phyloP scores from a whole-genome alignment of 2,888 invertebrate genomes.

The Cryptocephalus primarius region DNA sequence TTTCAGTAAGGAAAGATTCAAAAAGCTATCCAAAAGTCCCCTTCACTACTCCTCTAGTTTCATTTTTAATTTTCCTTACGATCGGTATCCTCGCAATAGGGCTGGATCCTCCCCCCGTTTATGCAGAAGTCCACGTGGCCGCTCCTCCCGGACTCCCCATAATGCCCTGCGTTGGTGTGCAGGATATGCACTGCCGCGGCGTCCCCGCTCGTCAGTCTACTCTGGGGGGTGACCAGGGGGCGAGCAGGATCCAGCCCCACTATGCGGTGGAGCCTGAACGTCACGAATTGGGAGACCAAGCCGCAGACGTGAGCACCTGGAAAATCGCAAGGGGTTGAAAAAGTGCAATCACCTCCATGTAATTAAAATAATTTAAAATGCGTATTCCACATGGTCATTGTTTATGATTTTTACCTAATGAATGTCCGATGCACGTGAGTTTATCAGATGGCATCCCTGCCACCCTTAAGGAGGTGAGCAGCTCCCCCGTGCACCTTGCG shows the following conservation, averaged over 20 bases:
- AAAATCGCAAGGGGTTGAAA: neutral
- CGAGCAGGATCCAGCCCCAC: conserved; percentile 66
- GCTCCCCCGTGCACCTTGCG: conserved; percentile 57
- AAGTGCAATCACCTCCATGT: no score
- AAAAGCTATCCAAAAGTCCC: no score
- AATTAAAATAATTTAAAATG: no score
- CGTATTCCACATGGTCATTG: no score
- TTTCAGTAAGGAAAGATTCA: no score
- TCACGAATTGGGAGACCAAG: conserved; percentile 58
- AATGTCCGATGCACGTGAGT: conserved; percentile 68
- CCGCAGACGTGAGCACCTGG: conserved; percentile 66
- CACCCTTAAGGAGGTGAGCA: conserved; percentile 50
- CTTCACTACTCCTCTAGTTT: no score
- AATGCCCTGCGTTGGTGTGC: conserved; percentile 70
- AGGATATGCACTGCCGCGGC: conserved; percentile 68
- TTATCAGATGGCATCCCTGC: conserved; percentile 54
- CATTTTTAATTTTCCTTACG: conserved; percentile 38
- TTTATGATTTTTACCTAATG: conserved; percentile 33
- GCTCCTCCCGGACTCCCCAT: conserved; percentile 61
- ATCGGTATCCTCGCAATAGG: conserved; percentile 60
- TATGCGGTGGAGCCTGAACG: conserved; percentile 62
- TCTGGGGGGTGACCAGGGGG: conserved; percentile 52
- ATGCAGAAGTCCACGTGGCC: conserved; percentile 74
- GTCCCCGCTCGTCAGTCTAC: conserved; percentile 53
- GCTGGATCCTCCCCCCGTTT: conserved; percentile 66